Evolutionary conservation across 2,113 vertebrate genomes (phyloP), one percentile per base, ranked within the genome.

Genomic region (Columbina picui): DNA sequence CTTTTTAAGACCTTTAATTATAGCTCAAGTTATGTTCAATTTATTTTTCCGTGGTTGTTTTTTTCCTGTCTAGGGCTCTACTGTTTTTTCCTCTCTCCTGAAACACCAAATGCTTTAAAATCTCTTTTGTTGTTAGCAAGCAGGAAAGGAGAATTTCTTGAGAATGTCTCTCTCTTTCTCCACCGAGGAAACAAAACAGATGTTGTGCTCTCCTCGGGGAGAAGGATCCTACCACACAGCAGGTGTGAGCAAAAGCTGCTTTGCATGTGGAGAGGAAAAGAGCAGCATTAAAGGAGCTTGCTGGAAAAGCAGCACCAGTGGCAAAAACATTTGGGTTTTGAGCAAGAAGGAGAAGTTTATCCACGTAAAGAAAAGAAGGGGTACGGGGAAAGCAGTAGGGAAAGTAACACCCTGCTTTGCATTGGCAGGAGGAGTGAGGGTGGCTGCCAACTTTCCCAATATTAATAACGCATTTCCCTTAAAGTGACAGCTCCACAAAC

Each of bases 1-100:
- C 69, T 94, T 95, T 81, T 92, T 60, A 81, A 96, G 69, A 69
- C 52, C 73, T 84, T 90, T 78, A 94, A 93, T 95, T 96, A 91
- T 50, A 96, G 76, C 39, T 84, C 56, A 90, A 84, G 94, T 95
- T 93, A 90, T 53, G 69, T 84, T 89, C 36, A 56, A 78, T 89
- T 96, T 95, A 71, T 87, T 97, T 96, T 94, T 94, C 64, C 90
- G 61, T 10, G 32, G 36, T 32, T 92, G 59, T 2, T 86, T 95
- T 74, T 91, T 90, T 87, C 83, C 93, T 89, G 68, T 95, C 76
- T 70, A 74, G n/a, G 53, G 53, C n/a, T 92, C 30, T n/a, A 43
- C 71, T 74, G 67, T 82, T 57, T 88, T 92, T 80, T 78, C 75
- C 73, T 95, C 76, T 88, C 74, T 92, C 39, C 45, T 93, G 60